These are phyloP conservation scores for Allolobophora icterica DNA, from an alignment of 2,888 invertebrate species.

Conservation along the genomic window DNA sequence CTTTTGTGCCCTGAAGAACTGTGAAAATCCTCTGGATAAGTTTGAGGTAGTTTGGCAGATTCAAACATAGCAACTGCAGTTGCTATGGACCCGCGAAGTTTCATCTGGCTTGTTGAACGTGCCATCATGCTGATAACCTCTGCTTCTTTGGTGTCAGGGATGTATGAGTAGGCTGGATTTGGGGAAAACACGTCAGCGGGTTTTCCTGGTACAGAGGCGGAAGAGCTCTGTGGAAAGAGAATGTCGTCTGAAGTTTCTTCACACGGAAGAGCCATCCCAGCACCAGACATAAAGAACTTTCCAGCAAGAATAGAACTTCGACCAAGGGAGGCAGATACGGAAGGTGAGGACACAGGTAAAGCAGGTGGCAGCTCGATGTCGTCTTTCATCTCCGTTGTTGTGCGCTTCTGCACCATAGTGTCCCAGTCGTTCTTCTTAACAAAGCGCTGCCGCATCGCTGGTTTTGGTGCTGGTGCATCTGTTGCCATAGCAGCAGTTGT, in stretches of 20 bases:
- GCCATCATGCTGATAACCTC: conserved; percentile 37
- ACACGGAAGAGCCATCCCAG: not conserved
- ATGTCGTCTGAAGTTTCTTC: not conserved
- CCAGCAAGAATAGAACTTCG: conserved; percentile 24
- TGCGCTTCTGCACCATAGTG: conserved; percentile 53
- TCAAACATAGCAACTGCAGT: conserved; percentile 40
- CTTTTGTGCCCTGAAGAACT: not conserved
- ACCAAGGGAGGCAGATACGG: not conserved
- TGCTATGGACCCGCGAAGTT: conserved; percentile 31
- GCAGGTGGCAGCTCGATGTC: conserved; percentile 54
- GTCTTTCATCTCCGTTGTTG: conserved; percentile 59
- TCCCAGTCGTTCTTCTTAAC: conserved; percentile 56
- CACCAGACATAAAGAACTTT: conserved; percentile 24
- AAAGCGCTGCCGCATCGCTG: conserved; percentile 42
- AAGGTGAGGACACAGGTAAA: conserved; percentile 23
- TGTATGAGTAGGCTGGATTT: not conserved
- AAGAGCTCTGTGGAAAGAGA: not conserved
- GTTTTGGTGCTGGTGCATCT: conserved; percentile 34
- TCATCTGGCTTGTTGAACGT: not conserved
- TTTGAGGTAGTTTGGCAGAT: conserved; percentile 11
- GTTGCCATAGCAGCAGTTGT: not conserved
- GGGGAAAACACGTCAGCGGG: not conserved
- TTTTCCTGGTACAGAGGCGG: not conserved
- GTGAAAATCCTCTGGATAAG: conserved; percentile 4
- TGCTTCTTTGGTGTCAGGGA: conserved; percentile 26